A percentile compares a stretch with the other conserved stretches of the same genome.
These are phyloP conservation scores for Anguilla marmorata DNA, from an alignment of 2,797 vertebrate species.

Conservation along the genomic window DNA sequence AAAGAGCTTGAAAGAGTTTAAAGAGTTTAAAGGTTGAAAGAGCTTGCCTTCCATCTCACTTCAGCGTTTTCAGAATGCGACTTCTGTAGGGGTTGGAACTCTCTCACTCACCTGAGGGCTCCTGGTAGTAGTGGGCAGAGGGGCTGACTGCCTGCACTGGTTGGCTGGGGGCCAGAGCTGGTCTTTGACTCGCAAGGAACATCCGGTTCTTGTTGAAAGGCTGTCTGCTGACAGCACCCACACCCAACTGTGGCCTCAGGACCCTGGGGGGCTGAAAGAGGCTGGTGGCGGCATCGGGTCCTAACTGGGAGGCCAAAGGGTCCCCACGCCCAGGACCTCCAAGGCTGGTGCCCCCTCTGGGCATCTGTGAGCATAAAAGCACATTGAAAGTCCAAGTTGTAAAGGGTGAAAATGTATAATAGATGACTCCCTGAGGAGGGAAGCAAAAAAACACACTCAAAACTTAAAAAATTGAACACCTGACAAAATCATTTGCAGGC, in stretches of 20 bases:
- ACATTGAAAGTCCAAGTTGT: slow-evolving; percentile 40
- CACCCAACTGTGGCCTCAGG: slow-evolving; percentile 81
- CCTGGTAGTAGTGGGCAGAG: slow-evolving; percentile 70
- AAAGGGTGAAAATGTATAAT: slow-evolving; percentile 48
- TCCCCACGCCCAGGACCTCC: slow-evolving; percentile 61
- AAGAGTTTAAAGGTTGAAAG: slow-evolving; percentile 28
- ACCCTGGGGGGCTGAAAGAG: slow-evolving; percentile 85
- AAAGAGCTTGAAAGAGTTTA: too few species aligned
- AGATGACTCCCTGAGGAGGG: slow-evolving; percentile 40
- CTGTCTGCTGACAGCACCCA: slow-evolving; percentile 79
- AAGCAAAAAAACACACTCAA: slow-evolving; percentile 23
- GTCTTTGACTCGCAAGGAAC: slow-evolving; percentile 78
- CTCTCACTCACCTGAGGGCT: slow-evolving; percentile 74
- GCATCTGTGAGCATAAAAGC: slow-evolving; percentile 55
- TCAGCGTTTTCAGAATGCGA: neutral
- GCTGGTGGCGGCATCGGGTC: slow-evolving; percentile 73
- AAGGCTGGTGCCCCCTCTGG: slow-evolving; percentile 50
- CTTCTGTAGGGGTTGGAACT: neutral
- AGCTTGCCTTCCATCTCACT: neutral
- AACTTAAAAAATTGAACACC: slow-evolving; percentile 21
- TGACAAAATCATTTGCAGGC: slow-evolving; percentile 13
- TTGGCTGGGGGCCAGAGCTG: slow-evolving; percentile 66
- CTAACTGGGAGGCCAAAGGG: slow-evolving; percentile 59
- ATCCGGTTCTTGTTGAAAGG: slow-evolving; percentile 82
- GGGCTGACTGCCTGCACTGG: slow-evolving; percentile 77